phyloP scores from a whole-genome alignment of 2,113 vertebrate species.

The Tupaia tana region DNA sequence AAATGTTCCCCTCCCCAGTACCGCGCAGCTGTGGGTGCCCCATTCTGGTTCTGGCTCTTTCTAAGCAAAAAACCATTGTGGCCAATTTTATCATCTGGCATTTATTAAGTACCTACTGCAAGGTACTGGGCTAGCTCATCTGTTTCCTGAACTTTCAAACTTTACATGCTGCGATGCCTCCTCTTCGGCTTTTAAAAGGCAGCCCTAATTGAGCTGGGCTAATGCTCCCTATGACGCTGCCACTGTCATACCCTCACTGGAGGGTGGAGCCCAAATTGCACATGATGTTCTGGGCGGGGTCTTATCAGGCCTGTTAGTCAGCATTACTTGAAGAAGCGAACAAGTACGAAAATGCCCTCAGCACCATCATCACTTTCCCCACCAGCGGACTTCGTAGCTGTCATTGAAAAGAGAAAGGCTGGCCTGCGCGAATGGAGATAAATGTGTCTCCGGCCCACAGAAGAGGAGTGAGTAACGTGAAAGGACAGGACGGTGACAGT shows the following conservation, averaged over 20 bases:
- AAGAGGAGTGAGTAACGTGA: not conserved
- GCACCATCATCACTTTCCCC: conserved; percentile 23
- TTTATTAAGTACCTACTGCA: conserved; percentile 29
- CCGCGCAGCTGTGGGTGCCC: fast-evolving
- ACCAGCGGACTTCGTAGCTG: not conserved
- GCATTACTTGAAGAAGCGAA: conserved; percentile 56
- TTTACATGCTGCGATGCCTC: conserved; percentile 51
- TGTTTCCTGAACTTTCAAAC: conserved; percentile 54
- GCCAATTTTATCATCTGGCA: not conserved
- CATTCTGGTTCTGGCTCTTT: not conserved
- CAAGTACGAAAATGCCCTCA: conserved; percentile 9
- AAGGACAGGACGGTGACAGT: not conserved
- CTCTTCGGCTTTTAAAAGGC: conserved; percentile 71
- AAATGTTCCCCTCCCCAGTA: not conserved
- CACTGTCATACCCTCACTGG: conserved; percentile 4
- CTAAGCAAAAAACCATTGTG: not conserved
- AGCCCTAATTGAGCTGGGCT: conserved; percentile 50
- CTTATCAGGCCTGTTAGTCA: conserved; percentile 51
- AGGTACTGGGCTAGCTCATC: conserved; percentile 23
- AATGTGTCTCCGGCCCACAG: not conserved
- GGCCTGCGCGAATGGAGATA: not conserved
- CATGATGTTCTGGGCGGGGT: not conserved
- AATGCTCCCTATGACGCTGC: conserved; percentile 6
- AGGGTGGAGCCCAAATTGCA: conserved; percentile 46
- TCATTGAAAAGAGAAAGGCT: conserved; percentile 57